A percentile compares a stretch with the other conserved stretches of the same genome.
phyloP scores from a whole-genome alignment of 2,888 invertebrate genomes.

The Hypselothyrea guttata region DNA sequence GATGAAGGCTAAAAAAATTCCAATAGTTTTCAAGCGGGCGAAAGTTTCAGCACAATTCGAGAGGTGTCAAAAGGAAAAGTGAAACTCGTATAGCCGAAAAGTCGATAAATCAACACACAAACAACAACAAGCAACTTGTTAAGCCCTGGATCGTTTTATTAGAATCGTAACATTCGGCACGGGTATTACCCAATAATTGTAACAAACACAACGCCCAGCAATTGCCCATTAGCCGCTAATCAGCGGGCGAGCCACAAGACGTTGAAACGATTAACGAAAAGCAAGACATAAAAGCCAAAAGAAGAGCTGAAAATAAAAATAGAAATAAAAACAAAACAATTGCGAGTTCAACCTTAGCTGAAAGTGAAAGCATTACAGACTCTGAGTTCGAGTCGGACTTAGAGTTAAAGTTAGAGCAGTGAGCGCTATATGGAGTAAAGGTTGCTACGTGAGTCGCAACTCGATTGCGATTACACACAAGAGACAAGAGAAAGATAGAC shows the following conservation, averaged over 20 bases:
- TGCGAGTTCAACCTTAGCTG: slow-evolving; percentile 54
- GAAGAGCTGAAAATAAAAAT: not conserved
- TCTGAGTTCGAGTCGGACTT: slow-evolving; percentile 18
- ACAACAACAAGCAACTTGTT: slow-evolving; percentile 11
- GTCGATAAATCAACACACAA: slow-evolving; percentile 40
- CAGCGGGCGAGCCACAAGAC: slow-evolving; percentile 44
- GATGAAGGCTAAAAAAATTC: slow-evolving; percentile 14
- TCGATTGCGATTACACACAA: slow-evolving; percentile 45
- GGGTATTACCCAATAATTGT: slow-evolving; percentile 46
- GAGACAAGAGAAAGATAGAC: slow-evolving; percentile 33
- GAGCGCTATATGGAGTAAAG: slow-evolving; percentile 28
- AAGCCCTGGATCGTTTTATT: slow-evolving; percentile 7
- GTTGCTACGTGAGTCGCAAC: slow-evolving; percentile 50
- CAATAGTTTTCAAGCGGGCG: slow-evolving; percentile 39
- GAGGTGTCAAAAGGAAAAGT: slow-evolving; percentile 69
- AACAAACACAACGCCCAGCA: slow-evolving; percentile 36
- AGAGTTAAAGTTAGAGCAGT: slow-evolving; percentile 13
- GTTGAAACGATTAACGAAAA: slow-evolving; percentile 33
- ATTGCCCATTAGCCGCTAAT: slow-evolving; percentile 52
- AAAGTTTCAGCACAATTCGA: slow-evolving; percentile 52
- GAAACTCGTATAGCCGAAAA: slow-evolving; percentile 43
- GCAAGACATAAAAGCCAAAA: not conserved
- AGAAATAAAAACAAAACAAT: slow-evolving; percentile 54
- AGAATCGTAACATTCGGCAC: slow-evolving; percentile 31
- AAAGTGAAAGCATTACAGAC: slow-evolving; percentile 73